Base-by-base conservation (phyloP, 2,113 vertebrate species). In the Rhipidura dahli region DNA sequence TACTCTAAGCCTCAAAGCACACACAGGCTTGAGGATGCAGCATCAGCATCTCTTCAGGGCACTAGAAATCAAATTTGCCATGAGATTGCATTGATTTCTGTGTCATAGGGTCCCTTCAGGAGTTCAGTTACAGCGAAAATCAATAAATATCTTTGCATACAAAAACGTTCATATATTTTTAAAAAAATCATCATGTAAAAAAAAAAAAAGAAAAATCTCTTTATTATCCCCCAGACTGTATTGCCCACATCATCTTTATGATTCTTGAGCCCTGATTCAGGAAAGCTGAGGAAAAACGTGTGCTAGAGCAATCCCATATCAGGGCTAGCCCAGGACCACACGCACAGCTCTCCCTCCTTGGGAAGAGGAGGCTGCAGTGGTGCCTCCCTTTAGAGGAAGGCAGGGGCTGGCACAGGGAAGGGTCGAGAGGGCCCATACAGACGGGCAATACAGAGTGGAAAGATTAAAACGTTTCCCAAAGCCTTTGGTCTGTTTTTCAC, bases 61-160 rank as follows among this genome's bases (percentile, higher is more conserved):
- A 8, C 1, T 33, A 72, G 72, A 70, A 28, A 45, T 35, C 23
- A 69, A 57, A 68, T 3, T 27, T 8, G 21, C 64, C 22, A 2
- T 3, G 10, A 37, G 20, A 8, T 22, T 83, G 87, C 56, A 26
- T 77, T 54, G 78, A 59, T 79, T 61, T 77, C 64, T 93, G 56
- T n/a, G 40, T 44, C 6, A 3, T 0, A 37, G 45, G 26, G 39
- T 70, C 71, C 82, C 51, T 75, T 83, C 45, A 83, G 68, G 39
- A 56, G 49, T 47, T 87, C 49, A 80, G 42, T 68, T 92, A 68
- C 42, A 64, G 51, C 56, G 86, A 93, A 94, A 97, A 96, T 93
- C 92, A 96, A 97, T 96, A 97, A 97, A 97, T 97, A 96, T 72
- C 44, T 71, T 75, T 19, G 19, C 17, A 1, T 95, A 97, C 92